A percentile compares a stretch with the other conserved stretches of the same genome.
Evolutionary conservation across 2,113 vertebrate genomes (phyloP).

Genomic region (Nestor notabilis): DNA sequence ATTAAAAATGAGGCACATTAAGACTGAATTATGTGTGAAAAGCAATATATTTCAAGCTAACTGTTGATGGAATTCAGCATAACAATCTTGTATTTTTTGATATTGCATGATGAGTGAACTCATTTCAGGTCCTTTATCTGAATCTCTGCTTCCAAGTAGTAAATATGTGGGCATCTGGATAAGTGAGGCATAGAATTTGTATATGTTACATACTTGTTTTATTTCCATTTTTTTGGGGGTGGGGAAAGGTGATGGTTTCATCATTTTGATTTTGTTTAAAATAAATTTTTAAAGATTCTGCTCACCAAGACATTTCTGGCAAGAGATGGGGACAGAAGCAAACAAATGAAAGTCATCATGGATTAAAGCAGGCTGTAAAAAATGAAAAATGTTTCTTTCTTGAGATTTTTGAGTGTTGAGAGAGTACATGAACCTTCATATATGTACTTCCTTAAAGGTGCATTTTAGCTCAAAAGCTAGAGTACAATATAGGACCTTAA

Average conservation of each 20-base stretch:
- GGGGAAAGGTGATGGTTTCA: neutral
- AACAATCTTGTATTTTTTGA: neutral
- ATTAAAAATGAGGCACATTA: neutral
- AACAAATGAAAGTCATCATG: neutral
- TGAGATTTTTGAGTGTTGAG: neutral
- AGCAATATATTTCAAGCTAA: neutral
- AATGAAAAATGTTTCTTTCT: neutral
- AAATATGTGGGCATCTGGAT: neutral
- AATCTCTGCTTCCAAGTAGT: neutral
- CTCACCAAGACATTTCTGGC: neutral
- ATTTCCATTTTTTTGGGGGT: neutral
- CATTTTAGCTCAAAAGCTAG: neutral
- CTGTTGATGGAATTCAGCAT: neutral
- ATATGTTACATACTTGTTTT: accelerated
- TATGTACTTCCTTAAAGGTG: neutral
- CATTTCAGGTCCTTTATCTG: neutral
- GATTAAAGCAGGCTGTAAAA: neutral
- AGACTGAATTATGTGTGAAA: neutral
- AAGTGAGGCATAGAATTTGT: neutral
- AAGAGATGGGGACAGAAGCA: neutral
- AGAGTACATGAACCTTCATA: neutral
- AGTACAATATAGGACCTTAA: neutral
- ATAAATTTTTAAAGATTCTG: neutral
- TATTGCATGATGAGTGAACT: neutral
- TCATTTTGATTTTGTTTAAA: neutral